phyloP scores from a whole-genome alignment of 2,797 vertebrate genomes.

The Sebastes glaucus region DNA sequence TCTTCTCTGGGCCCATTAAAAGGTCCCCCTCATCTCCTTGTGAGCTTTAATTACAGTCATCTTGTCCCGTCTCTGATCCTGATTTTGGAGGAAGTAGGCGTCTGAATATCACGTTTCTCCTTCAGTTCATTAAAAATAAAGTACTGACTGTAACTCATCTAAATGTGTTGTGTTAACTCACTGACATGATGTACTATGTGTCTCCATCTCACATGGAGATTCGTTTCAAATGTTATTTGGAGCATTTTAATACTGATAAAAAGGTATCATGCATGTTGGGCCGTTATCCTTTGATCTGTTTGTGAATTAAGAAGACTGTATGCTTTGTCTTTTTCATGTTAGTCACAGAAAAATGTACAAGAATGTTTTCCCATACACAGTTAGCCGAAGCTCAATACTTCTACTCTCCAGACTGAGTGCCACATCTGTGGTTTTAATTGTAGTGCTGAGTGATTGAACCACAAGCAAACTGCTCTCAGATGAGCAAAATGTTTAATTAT shows the following conservation, averaged over 20 bases:
- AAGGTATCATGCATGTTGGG: neutral
- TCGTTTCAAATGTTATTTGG: neutral
- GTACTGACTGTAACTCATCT: constrained; percentile 25
- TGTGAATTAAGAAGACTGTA: neutral
- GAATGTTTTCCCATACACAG: neutral
- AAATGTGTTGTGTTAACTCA: neutral
- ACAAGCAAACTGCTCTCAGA: constrained; percentile 46
- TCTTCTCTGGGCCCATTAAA: constrained; percentile 59
- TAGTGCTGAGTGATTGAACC: constrained; percentile 29
- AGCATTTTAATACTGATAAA: constrained; percentile 9
- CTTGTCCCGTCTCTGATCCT: constrained; percentile 52
- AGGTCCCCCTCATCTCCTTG: constrained; percentile 57
- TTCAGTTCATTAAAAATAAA: constrained; percentile 56
- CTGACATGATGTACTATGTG: constrained; percentile 13
- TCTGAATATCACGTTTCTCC: constrained; percentile 25
- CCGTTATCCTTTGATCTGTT: neutral
- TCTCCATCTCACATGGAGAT: neutral
- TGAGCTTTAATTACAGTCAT: constrained; percentile 66
- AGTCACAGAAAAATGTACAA: neutral
- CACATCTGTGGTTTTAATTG: constrained; percentile 68
- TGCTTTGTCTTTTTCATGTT: neutral
- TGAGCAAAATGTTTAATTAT: constrained; percentile 58
- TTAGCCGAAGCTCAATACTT: neutral
- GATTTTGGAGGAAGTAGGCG: constrained; percentile 39
- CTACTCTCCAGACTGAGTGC: constrained; percentile 6